Percentiles rank a stretch among this genome's conserved stretches.
These are phyloP conservation scores for Arion vulgaris DNA, from an alignment of 1,140 invertebrate genomes.

Conservation along the genomic window DNA sequence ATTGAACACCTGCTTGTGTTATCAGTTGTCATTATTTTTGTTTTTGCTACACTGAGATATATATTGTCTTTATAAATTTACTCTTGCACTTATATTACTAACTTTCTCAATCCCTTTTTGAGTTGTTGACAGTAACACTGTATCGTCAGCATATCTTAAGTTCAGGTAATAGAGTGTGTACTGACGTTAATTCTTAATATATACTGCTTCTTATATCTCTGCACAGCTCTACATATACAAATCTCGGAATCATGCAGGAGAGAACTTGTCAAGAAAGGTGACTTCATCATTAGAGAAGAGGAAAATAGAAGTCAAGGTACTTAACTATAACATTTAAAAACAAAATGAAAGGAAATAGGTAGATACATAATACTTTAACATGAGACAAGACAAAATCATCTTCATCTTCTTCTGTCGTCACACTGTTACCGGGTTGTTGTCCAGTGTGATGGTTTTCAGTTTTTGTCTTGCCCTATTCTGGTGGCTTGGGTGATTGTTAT, in stretches of 20 bases:
- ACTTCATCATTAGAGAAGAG: constrained; percentile 17
- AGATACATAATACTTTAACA: background rate
- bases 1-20: no score
- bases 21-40: no score
- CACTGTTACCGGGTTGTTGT: no score
- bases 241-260: constrained; percentile 2
- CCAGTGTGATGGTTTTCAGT: no score
- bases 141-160: no score
- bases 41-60: no score
- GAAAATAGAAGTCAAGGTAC: constrained; percentile 31
- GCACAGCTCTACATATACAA: constrained; percentile 36
- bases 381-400: no score
- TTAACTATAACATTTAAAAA: background rate
- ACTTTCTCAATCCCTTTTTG: no score
- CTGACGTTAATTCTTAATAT: background rate
- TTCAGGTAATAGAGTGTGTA: background rate
- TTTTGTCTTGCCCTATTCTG: no score
- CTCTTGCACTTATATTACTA: background rate
- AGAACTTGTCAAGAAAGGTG: constrained; percentile 10
- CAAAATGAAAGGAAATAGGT: background rate
- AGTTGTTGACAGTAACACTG: no score
- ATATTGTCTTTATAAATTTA: background rate
- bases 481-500: no score
- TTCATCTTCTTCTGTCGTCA: background rate
- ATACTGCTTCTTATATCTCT: background rate